Evolutionary conservation across 2,113 vertebrate species (phyloP), one percentile per base, ranked within the genome.

Genomic region (Lepisosteus oculatus): DNA sequence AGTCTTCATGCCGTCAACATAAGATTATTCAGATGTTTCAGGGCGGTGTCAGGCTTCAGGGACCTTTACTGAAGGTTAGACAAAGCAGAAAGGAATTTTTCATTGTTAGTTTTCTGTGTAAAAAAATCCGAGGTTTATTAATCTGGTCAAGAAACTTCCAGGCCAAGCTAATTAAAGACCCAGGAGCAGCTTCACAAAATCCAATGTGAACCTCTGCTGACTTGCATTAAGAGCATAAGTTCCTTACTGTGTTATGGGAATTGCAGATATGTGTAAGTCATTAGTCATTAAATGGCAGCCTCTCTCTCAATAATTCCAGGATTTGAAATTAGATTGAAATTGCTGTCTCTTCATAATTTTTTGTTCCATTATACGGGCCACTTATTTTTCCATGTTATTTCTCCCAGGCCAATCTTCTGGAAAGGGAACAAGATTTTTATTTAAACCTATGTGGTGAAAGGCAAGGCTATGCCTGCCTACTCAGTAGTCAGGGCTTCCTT

Each of bases 131-230:
- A 59, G 12, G 12, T 13, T n/a, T 57, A 72, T 68, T 42, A 51
- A 47, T 43, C 15, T 56, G 55, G 29, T 15, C 47, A 65, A 12
- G 44, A 64, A 13, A 13, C 44, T 61, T 44, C 65, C 43, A 47
- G 13, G 65, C 41, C 67, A 67, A 67, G 71, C 64, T n/a, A 7
- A 13, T 41, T 65, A 45, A 42, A 51, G n/a, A 43, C 17, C 72
- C 65, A 73, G 65, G 72, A 67, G 72, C 65, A 11, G 44, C 44
- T 63, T 2, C 14, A 71, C 8, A 17, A 17, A 57, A 47, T 13
- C 6, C 15, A 55, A 67, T 55, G 4, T 72, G 59, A 72, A 72
- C 67, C 65, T 72, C 43, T 14, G 9, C 47, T 11, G 63, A 12
- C 56, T 61, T 45, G 71, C 29, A 7, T 65, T 55, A 14, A 65